Percentiles rank a stretch among this genome's conserved stretches.
Conservation (phyloP, 2,888 invertebrate species). For the Pristionchus japonicus region DNA sequence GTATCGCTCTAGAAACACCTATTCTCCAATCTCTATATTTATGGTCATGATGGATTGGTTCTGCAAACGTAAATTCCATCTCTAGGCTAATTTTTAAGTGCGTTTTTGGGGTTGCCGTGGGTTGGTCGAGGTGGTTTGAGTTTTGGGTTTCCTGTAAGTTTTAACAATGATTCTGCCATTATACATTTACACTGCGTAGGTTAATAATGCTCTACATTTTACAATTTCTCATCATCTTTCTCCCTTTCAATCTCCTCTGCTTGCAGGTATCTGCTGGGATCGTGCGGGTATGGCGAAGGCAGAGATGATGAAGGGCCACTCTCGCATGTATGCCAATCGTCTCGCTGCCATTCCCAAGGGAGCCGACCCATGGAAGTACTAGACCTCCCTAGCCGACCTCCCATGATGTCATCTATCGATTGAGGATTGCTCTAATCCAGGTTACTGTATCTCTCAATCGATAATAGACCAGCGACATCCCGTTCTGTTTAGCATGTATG, state of each 20-base stretch:
- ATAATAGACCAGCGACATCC: not conserved
- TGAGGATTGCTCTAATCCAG: not conserved
- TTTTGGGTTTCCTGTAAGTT: no score
- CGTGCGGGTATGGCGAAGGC: slow-evolving; percentile 37
- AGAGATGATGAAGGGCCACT: slow-evolving; percentile 47
- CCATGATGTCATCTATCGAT: not conserved
- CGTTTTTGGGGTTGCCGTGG: no score
- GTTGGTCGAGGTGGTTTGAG: no score
- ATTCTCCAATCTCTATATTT: no score
- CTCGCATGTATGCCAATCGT: slow-evolving; percentile 44
- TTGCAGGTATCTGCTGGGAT: slow-evolving; percentile 40
- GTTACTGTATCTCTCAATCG: not conserved
- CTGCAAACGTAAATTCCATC: no score
- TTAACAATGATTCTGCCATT: no score
- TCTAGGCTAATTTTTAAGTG: no score
- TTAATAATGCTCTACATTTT: no score
- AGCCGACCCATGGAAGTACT: slow-evolving; percentile 47
- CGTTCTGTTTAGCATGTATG: slow-evolving; percentile 4
- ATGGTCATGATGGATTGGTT: no score
- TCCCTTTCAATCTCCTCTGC: not conserved
- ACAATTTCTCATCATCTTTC: not conserved
- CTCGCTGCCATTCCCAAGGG: slow-evolving; percentile 23
- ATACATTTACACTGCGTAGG: no score
- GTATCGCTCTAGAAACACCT: no score
- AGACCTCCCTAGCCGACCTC: not conserved